Conservation (phyloP, 2,888 invertebrate genomes). For the Euzophera pinguis region DNA sequence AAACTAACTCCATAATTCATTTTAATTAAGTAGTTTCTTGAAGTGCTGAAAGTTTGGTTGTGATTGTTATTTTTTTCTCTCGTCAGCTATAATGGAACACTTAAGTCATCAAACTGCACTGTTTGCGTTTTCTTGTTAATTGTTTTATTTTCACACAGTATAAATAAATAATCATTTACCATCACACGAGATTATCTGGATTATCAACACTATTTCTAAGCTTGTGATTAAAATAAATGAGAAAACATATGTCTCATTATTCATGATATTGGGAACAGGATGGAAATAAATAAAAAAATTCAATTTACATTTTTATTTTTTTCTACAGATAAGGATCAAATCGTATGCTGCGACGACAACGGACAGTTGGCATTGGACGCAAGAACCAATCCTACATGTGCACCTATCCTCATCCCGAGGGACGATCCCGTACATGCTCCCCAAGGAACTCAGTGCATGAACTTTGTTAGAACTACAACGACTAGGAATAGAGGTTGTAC, state of each 20-base stretch:
- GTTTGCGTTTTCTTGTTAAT: no score
- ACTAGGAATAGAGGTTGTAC: slow-evolving; percentile 84
- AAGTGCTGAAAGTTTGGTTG: no score
- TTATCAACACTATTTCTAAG: no score
- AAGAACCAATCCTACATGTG: slow-evolving; percentile 52
- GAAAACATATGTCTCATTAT: no score
- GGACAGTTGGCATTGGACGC: slow-evolving; percentile 51
- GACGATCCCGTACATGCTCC: slow-evolving; percentile 66
- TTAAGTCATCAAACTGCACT: no score
- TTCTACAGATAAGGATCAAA: slow-evolving; percentile 47
- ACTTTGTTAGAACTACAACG: slow-evolving; percentile 85
- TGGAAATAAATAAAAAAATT: neutral
- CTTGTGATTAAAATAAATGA: neutral
- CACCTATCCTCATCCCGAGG: slow-evolving; percentile 58
- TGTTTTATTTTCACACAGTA: no score
- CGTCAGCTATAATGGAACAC: no score
- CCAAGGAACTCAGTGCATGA: slow-evolving; percentile 82
- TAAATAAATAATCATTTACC: no score
- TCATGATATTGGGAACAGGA: no score
- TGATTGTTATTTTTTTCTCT: no score
- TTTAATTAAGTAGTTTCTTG: no score
- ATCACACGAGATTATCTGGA: no score
- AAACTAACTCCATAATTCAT: neutral
- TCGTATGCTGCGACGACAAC: slow-evolving; percentile 60
- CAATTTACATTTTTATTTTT: neutral